These are phyloP conservation scores for Cetonia aurata DNA, from an alignment of 2,888 invertebrate species.

Conservation along the genomic window DNA sequence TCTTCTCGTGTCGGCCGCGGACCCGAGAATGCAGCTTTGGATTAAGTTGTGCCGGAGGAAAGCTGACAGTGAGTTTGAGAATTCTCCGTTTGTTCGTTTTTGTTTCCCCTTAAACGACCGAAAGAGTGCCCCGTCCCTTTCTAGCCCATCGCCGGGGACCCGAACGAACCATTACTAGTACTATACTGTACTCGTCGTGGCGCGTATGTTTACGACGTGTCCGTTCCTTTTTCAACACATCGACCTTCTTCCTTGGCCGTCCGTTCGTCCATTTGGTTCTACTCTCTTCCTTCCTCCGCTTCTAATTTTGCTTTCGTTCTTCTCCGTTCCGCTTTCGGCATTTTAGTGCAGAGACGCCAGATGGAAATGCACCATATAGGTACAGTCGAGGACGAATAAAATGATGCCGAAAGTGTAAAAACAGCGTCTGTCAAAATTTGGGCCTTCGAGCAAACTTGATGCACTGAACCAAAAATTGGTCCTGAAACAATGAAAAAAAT, in stretches of 20 bases:
- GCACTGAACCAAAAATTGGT: too few relatives aligned
- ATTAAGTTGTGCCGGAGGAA: conserved; percentile 65
- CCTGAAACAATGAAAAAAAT: too few relatives aligned
- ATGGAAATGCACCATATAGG: conserved; percentile 55
- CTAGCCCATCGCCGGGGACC: conserved; percentile 40
- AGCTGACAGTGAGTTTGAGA: conserved; percentile 59
- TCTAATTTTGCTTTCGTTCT: conserved; percentile 17
- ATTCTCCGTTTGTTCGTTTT: conserved; percentile 45
- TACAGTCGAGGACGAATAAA: background rate
- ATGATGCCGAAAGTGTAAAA: too few relatives aligned
- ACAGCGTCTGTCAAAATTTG: too few relatives aligned
- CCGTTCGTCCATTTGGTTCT: conserved; percentile 52
- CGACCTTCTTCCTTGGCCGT: conserved; percentile 49
- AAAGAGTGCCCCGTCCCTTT: conserved; percentile 37
- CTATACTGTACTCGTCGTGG: background rate
- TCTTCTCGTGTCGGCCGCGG: conserved; percentile 54
- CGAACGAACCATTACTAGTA: conserved; percentile 49
- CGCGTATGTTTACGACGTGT: conserved; percentile 54
- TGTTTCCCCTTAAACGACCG: conserved; percentile 38
- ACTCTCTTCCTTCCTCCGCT: conserved; percentile 43
- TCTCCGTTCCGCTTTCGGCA: conserved; percentile 21
- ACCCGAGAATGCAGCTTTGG: conserved; percentile 59
- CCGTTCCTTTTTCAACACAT: conserved; percentile 56
- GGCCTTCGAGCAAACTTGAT: too few relatives aligned
- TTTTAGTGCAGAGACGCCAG: conserved; percentile 49